Conservation (phyloP, 2,888 invertebrate genomes). For the Lasioglossum lativentre region DNA sequence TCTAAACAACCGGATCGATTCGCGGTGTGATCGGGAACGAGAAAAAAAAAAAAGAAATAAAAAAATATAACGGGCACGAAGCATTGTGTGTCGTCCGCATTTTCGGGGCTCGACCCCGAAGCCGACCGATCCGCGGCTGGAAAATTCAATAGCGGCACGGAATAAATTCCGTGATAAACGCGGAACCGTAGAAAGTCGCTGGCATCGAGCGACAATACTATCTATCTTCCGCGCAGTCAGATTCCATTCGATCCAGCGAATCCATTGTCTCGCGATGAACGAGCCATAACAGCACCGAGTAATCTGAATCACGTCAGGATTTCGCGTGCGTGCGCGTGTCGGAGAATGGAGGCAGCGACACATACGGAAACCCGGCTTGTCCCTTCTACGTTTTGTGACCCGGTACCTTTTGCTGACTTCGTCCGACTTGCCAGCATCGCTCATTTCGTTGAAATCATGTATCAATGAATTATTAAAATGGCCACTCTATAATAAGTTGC, state of each 20-base stretch:
- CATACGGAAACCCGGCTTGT: not conserved
- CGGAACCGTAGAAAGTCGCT: conserved; percentile 53
- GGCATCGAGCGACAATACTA: conserved; percentile 62
- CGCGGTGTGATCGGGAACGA: not conserved
- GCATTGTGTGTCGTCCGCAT: conserved; percentile 34
- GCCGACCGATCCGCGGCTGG: not conserved
- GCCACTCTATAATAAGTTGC: not conserved
- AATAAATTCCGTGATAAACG: conserved; percentile 68
- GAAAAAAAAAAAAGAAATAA: not conserved
- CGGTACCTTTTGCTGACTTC: not conserved
- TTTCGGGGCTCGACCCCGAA: conserved; percentile 43
- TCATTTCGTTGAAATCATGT: not conserved
- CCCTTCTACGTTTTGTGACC: not conserved
- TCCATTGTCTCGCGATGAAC: conserved; percentile 71
- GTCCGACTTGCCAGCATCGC: not conserved
- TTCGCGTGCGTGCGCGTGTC: conserved; percentile 28
- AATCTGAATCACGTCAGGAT: conserved; percentile 70
- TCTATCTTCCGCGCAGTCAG: conserved; percentile 70
- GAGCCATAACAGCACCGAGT: conserved; percentile 64
- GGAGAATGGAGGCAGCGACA: not conserved
- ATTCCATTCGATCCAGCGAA: conserved; percentile 73
- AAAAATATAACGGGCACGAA: not conserved
- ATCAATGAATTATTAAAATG: not conserved
- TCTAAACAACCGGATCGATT: conserved; percentile 36
- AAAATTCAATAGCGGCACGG: conserved; percentile 55